These are phyloP conservation scores for Drosophila kanapiae DNA, from an alignment of 1,140 invertebrate genomes.

Conservation along the genomic window DNA sequence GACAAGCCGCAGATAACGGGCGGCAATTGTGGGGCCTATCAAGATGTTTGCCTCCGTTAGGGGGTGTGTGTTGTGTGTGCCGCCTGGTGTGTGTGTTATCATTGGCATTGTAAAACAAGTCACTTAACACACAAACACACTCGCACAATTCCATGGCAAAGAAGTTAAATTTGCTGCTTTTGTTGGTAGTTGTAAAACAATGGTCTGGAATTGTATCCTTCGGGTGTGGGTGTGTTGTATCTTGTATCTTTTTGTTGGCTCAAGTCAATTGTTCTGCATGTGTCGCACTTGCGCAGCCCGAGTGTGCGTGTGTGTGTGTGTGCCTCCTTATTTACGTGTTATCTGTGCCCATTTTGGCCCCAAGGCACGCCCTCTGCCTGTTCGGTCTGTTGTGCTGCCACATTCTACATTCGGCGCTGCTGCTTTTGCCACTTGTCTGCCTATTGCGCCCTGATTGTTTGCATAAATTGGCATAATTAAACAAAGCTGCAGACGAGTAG, in stretches of 20 bases:
- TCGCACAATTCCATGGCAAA: constrained; percentile 32
- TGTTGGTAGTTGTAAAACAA: constrained; percentile 80
- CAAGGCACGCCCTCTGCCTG: constrained; percentile 57
- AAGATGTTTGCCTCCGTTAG: constrained; percentile 46
- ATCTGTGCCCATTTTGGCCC: constrained; percentile 65
- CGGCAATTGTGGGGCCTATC: constrained; percentile 48
- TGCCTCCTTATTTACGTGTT: constrained; percentile 45
- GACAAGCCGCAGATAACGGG: constrained; percentile 65
- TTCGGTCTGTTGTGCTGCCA: constrained; percentile 20
- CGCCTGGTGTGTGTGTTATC: constrained; percentile 56
- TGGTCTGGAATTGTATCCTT: constrained; percentile 67
- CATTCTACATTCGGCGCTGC: constrained; percentile 20
- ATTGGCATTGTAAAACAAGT: constrained; percentile 81
- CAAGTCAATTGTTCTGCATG: constrained; percentile 76
- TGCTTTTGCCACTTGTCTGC: constrained; percentile 74
- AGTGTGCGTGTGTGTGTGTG: constrained; percentile 9
- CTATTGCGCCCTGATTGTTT: constrained; percentile 77
- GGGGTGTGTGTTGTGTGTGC: constrained; percentile 17
- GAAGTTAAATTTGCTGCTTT: constrained; percentile 79
- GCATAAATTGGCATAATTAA: constrained; percentile 83
- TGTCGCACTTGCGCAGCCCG: constrained; percentile 38
- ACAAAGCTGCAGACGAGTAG: constrained; percentile 45
- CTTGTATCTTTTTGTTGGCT: constrained; percentile 71
- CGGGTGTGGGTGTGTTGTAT: constrained; percentile 55
- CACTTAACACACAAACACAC: constrained; percentile 67